phyloP scores from a whole-genome alignment of 1,140 invertebrate species.

The Panulirus ornatus region DNA sequence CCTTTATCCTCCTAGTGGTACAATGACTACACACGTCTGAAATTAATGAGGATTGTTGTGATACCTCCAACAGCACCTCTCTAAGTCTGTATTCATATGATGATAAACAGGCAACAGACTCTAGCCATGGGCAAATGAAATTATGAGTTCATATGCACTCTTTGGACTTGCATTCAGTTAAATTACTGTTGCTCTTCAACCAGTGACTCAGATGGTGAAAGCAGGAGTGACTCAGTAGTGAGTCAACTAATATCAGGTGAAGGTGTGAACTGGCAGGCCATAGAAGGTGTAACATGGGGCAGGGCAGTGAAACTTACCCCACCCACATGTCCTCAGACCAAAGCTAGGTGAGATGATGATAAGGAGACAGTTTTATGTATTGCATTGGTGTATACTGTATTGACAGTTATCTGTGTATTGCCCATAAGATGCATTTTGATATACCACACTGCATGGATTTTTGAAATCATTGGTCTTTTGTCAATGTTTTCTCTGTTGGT shows the following conservation, averaged over 20 bases:
- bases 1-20: too few relatives aligned
- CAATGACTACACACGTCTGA: too few relatives aligned
- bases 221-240: neutral
- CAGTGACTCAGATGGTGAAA: constrained; percentile 44
- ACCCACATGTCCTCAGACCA: neutral
- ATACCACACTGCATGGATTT: too few relatives aligned
- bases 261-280: neutral
- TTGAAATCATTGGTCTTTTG: too few relatives aligned
- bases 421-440: neutral
- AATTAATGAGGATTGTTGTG: too few relatives aligned
- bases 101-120: too few relatives aligned
- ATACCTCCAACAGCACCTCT: too few relatives aligned
- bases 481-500: too few relatives aligned
- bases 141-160: too few relatives aligned
- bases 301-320: neutral
- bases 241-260: neutral
- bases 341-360: constrained; percentile 11
- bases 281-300: neutral
- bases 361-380: too few relatives aligned
- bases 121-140: too few relatives aligned
- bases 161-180: neutral
- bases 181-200: neutral
- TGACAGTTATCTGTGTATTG: neutral
- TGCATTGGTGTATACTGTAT: neutral
- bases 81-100: too few relatives aligned